phyloP scores from a whole-genome alignment of 2,888 invertebrate genomes.

The Leistus spinibarbis region DNA sequence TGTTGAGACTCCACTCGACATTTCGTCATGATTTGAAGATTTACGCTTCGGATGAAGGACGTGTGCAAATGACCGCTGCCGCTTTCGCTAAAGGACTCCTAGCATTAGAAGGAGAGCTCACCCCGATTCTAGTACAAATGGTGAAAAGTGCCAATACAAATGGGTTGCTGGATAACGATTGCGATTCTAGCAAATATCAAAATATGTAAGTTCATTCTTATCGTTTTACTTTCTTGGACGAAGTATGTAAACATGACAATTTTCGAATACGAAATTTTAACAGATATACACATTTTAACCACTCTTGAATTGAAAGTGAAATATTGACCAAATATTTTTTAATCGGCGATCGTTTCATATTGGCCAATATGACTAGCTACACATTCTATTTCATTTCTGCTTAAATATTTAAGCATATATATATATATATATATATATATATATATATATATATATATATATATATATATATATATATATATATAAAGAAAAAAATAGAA shows the following conservation, averaged over 20 bases:
- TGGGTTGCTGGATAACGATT: conserved; percentile 96
- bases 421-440: too few species aligned
- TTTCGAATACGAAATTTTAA: too few species aligned
- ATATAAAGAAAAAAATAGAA: too few species aligned
- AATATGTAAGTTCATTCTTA: conserved; percentile 73
- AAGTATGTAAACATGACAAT: neutral
- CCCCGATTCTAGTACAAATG: conserved; percentile 99
- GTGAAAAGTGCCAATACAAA: conserved; percentile 99
- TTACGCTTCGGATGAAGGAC: conserved; percentile 98
- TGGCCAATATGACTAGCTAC: too few species aligned
- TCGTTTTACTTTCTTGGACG: neutral
- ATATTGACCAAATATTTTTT: too few species aligned
- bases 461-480: too few species aligned
- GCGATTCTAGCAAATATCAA: conserved; percentile 94
- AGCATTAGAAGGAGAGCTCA: conserved; percentile 96
- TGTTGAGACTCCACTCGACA: conserved; percentile 94
- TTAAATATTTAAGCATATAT: too few species aligned
- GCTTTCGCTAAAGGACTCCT: conserved; percentile 98
- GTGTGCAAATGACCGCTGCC: conserved; percentile 99
- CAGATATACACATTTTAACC: too few species aligned
- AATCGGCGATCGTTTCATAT: too few species aligned
- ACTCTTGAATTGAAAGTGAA: too few species aligned
- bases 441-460: too few species aligned
- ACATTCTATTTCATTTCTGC: too few species aligned
- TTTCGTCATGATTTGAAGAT: conserved; percentile 99